Evolutionary conservation across 2,797 vertebrate genomes (phyloP), one percentile per base, ranked within the genome.

Genomic region (Chelonia mydas): DNA sequence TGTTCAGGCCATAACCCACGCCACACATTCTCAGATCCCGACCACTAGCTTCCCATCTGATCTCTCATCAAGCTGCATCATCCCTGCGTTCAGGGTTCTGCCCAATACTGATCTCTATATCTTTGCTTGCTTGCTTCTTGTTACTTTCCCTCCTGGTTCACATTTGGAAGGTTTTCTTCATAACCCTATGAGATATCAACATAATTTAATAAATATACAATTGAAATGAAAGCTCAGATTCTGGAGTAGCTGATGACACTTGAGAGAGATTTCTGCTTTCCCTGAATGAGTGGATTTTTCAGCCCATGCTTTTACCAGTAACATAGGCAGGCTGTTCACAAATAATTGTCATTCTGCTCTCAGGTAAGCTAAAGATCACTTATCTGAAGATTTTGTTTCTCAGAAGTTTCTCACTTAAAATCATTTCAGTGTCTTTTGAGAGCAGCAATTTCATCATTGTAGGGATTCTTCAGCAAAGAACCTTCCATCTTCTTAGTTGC

Each of bases 371-470:
- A 11, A 89, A 82, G 31, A 2, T 61, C 33, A 54, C 23, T 93
- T 94, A 12, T 88, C 51, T 1, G 8, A 57, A 11, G 1, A 0
- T 89, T 94, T 84, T 87, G 37, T 94, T 53, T 79, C 83, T 90
- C 86, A 84, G 19, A 54, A 84, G 31, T 77, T 94, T n/a, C 41
- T 41, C 41, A 53, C 89, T 47, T 21, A 84, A 91, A 95, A 84
- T 80, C 0, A 5, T 0, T 1, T 78, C 25, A 15, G 51, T 25
- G 33, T 80, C 50, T 80, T 90, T 41, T 27, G 25, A n/a, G 47
- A 65, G 10, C 33, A n/a, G 61, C 33, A 65, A 33, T 49, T 93
- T 89, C 0, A 0, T 84, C 65, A 8, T 78, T 28, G 11, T 82
- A 19, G 85, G 80, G 78, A 2, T n/a, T 93, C 86, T 47, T n/a